Evolutionary conservation across 2,888 invertebrate species (phyloP).

Genomic region (Chrysomela aeneicollis): DNA sequence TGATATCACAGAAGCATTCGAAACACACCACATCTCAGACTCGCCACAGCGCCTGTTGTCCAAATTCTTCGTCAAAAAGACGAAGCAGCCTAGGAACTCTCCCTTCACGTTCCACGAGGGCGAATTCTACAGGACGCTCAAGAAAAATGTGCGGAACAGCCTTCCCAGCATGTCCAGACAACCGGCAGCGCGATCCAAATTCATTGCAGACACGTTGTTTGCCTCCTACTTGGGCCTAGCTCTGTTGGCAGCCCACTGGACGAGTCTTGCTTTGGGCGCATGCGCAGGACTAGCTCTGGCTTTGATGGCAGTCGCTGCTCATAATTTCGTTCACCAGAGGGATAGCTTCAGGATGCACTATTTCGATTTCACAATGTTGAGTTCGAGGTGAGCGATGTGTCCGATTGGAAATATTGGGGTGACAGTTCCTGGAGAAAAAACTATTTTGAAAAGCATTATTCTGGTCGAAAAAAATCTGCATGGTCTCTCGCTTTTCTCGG

Average conservation of each 20-base stretch:
- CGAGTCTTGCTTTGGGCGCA: constrained; percentile 59
- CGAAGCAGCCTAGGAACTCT: constrained; percentile 70
- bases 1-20: constrained; percentile 83
- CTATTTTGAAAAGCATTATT: no score
- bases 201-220: constrained; percentile 60
- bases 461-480: no score
- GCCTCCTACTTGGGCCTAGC: constrained; percentile 49
- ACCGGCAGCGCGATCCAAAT: constrained; percentile 54
- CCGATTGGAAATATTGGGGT: no score
- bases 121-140: constrained; percentile 78
- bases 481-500: no score
- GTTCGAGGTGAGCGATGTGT: constrained; percentile 65
- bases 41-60: constrained; percentile 65
- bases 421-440: no score
- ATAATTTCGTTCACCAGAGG: constrained; percentile 80
- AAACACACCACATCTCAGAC: constrained; percentile 73
- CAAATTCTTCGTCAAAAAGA: constrained; percentile 73
- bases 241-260: constrained; percentile 52
- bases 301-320: constrained; percentile 70
- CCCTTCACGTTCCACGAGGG: constrained; percentile 77
- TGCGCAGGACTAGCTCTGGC: constrained; percentile 68
- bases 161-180: constrained; percentile 65
- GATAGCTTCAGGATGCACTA: constrained; percentile 83
- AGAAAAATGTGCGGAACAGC: constrained; percentile 62
- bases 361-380: constrained; percentile 74